phyloP scores from a whole-genome alignment of 1,140 invertebrate genomes.

The Polypedilum pembai region DNA sequence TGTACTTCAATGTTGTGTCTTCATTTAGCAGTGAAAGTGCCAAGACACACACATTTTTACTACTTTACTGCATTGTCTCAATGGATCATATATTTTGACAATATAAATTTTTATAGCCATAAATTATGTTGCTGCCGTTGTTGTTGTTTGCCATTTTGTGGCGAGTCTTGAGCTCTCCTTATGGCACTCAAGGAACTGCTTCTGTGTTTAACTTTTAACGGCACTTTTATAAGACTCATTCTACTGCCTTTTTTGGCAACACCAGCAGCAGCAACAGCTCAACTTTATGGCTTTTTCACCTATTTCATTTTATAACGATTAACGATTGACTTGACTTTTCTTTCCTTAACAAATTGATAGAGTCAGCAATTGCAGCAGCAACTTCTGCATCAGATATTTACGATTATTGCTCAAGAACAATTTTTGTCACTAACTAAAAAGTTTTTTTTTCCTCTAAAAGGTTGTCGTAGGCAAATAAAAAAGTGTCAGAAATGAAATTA shows the following conservation, averaged over 20 bases:
- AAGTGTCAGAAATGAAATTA: too few relatives aligned
- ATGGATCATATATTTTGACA: slow-evolving; percentile 18
- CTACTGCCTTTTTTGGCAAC: background rate
- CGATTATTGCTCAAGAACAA: too few relatives aligned
- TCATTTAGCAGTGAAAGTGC: too few relatives aligned
- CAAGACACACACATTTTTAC: background rate
- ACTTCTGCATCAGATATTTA: too few relatives aligned
- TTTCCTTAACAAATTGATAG: background rate
- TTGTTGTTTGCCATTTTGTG: background rate
- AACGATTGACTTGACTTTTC: background rate
- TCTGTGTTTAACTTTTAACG: slow-evolving; percentile 6
- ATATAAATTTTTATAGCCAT: slow-evolving; percentile 8
- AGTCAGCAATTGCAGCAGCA: too few relatives aligned
- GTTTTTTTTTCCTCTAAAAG: too few relatives aligned
- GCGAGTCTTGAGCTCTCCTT: background rate
- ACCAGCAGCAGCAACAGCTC: background rate
- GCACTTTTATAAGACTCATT: slow-evolving; percentile 11
- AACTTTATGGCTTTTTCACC: slow-evolving; percentile 9
- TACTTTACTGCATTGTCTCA: slow-evolving; percentile 5
- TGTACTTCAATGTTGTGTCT: too few relatives aligned
- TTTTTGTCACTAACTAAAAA: too few relatives aligned
- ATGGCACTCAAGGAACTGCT: slow-evolving; percentile 1
- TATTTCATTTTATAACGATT: slow-evolving; percentile 20
- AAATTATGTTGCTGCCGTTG: slow-evolving; percentile 2
- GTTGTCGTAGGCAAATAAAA: too few relatives aligned